phyloP scores from a whole-genome alignment of 2,797 vertebrate genomes.

The Epinephelus awoara region DNA sequence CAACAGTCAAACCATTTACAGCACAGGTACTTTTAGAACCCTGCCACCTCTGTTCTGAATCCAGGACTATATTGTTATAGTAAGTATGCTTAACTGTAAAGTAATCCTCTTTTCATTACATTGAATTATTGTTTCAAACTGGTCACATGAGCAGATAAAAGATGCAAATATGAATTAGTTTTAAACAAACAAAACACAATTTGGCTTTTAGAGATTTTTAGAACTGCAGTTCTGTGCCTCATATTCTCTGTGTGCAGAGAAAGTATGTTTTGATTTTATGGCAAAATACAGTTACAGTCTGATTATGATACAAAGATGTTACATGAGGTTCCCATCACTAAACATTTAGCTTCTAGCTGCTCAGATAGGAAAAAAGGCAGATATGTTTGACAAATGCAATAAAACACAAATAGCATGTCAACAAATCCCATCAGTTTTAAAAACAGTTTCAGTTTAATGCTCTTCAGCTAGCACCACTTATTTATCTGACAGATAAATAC shows the following conservation, averaged over 20 bases:
- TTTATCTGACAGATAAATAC: background rate
- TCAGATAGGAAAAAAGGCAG: background rate
- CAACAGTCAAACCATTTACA: constrained; percentile 87
- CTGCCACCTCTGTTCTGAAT: constrained; percentile 83
- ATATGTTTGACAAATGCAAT: background rate
- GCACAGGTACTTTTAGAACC: constrained; percentile 68
- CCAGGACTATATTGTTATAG: constrained; percentile 87
- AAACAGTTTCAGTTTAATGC: background rate
- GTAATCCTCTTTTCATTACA: constrained; percentile 17
- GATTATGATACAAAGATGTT: constrained; percentile 89
- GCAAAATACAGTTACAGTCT: constrained; percentile 78
- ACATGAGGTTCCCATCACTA: constrained; percentile 82
- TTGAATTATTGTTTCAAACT: background rate
- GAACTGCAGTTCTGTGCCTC: no score
- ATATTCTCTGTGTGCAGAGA: no score
- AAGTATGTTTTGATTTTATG: no score
- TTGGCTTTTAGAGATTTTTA: no score
- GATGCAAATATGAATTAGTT: no score
- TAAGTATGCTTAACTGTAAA: constrained; percentile 50
- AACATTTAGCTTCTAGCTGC: constrained; percentile 18
- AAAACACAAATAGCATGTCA: background rate
- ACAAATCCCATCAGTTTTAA: background rate
- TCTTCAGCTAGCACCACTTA: background rate
- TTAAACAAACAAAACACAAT: no score
- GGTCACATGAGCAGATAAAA: background rate